Conservation (phyloP, 1,140 invertebrate species). For the Cephus cinctus region DNA sequence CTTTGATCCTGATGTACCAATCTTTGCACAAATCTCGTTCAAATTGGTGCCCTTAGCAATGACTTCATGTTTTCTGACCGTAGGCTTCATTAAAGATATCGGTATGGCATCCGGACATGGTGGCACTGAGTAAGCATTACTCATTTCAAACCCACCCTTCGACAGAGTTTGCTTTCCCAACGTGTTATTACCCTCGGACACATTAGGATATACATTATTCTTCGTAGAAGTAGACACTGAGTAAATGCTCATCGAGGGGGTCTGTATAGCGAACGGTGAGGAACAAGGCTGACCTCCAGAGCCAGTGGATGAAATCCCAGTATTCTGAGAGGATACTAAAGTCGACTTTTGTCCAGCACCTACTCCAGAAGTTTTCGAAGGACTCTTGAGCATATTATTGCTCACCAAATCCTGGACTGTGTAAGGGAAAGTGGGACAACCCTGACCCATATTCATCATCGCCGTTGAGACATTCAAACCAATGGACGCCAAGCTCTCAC, state of each 20-base stretch:
- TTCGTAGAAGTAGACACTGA: conserved; percentile 30
- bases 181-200: background rate
- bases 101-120: conserved; percentile 53
- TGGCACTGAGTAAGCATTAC: conserved; percentile 34
- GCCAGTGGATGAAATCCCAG: too few species aligned
- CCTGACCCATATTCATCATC: conserved; percentile 16
- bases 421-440: conserved; percentile 32
- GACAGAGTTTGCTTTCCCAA: background rate
- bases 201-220: too few species aligned
- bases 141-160: conserved; percentile 17
- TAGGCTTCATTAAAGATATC: conserved; percentile 47
- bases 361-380: too few species aligned
- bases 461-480: conserved; percentile 27
- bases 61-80: conserved; percentile 40
- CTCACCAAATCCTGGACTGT: conserved; percentile 50
- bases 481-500: conserved; percentile 22
- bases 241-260: conserved; percentile 40
- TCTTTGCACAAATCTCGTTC: conserved; percentile 46
- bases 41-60: conserved; percentile 43
- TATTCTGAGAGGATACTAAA: too few species aligned
- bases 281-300: too few species aligned
- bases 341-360: too few species aligned
- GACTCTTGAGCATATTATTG: conserved; percentile 39
- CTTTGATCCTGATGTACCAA: conserved; percentile 43
- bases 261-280: conserved; percentile 33